Conservation (phyloP, 2,888 invertebrate genomes). For the Lypha dubia region DNA sequence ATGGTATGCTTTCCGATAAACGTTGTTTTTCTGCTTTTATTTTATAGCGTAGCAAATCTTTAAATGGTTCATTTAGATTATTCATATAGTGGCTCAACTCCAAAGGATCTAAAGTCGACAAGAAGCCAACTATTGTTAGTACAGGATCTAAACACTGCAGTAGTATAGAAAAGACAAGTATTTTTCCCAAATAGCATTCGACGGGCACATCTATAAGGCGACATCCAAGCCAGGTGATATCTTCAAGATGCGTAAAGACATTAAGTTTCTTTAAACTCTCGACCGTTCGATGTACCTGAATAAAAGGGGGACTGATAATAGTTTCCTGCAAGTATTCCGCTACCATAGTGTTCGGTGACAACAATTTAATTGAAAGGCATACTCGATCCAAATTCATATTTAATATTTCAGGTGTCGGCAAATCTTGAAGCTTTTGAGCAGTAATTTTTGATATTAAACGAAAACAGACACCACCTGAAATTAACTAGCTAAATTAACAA, state of each 20-base stretch:
- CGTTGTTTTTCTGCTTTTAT: constrained; percentile 83
- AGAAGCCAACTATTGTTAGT: constrained; percentile 93
- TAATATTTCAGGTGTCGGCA: constrained; percentile 92
- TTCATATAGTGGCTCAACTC: constrained; percentile 86
- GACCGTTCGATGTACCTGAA: constrained; percentile 90
- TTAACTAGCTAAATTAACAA: not conserved
- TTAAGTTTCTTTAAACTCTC: constrained; percentile 89
- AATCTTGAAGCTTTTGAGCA: constrained; percentile 85
- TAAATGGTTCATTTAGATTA: constrained; percentile 78
- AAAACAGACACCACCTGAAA: constrained; percentile 88
- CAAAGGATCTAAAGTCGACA: constrained; percentile 90
- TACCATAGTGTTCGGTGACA: constrained; percentile 89
- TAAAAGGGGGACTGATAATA: constrained; percentile 91
- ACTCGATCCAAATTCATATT: constrained; percentile 91
- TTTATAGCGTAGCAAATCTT: constrained; percentile 59
- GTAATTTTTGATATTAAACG: constrained; percentile 87
- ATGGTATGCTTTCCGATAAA: constrained; percentile 90
- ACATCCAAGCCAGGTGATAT: constrained; percentile 89
- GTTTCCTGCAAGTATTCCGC: constrained; percentile 92
- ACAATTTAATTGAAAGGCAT: constrained; percentile 92
- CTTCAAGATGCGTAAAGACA: constrained; percentile 92
- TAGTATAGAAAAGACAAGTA: constrained; percentile 93
- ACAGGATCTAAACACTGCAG: constrained; percentile 97
- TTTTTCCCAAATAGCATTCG: constrained; percentile 95
- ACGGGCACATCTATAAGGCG: constrained; percentile 95